A percentile compares a stretch with the other conserved stretches of the same genome.
Evolutionary conservation across 2,888 invertebrate genomes (phyloP).

Genomic region (Eupeodes latifasciatus): DNA sequence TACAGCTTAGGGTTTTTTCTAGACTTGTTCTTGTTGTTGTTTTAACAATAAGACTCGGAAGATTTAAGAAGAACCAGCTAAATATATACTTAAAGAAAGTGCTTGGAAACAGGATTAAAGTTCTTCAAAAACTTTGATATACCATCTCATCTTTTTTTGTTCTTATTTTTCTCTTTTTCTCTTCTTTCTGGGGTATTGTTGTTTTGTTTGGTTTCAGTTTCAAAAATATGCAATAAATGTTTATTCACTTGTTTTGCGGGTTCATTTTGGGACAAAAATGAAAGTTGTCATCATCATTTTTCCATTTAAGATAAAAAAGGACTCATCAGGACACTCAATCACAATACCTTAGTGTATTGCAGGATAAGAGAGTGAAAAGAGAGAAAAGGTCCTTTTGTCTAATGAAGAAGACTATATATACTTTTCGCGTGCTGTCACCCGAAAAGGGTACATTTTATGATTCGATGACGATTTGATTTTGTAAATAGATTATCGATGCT

Average conservation of each 20-base stretch:
- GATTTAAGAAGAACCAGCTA: slow-evolving; percentile 44
- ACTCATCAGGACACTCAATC: slow-evolving; percentile 44
- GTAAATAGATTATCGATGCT: slow-evolving; percentile 67
- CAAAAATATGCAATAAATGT: slow-evolving; percentile 67
- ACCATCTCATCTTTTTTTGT: slow-evolving; percentile 41
- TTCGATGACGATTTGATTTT: slow-evolving; percentile 73
- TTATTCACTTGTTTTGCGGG: slow-evolving; percentile 60
- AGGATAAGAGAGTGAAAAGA: not conserved
- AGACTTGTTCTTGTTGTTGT: not conserved
- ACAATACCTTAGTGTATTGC: not conserved
- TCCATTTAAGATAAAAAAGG: slow-evolving; percentile 38
- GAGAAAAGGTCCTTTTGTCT: slow-evolving; percentile 13
- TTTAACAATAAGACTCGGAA: not conserved
- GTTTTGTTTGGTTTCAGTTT: slow-evolving; percentile 46
- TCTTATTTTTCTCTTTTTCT: slow-evolving; percentile 10
- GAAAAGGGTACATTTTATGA: slow-evolving; percentile 63
- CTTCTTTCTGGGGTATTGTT: no score
- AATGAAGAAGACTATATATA: slow-evolving; percentile 8
- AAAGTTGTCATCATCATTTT: slow-evolving; percentile 56
- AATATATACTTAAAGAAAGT: slow-evolving; percentile 53
- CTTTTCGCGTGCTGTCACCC: slow-evolving; percentile 33
- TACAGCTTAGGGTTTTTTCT: slow-evolving; percentile 32
- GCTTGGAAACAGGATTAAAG: slow-evolving; percentile 68
- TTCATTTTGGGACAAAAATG: slow-evolving; percentile 15
- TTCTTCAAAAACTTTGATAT: slow-evolving; percentile 52